Conservation (phyloP, 2,113 vertebrate genomes). For the Nannospalax galili region DNA sequence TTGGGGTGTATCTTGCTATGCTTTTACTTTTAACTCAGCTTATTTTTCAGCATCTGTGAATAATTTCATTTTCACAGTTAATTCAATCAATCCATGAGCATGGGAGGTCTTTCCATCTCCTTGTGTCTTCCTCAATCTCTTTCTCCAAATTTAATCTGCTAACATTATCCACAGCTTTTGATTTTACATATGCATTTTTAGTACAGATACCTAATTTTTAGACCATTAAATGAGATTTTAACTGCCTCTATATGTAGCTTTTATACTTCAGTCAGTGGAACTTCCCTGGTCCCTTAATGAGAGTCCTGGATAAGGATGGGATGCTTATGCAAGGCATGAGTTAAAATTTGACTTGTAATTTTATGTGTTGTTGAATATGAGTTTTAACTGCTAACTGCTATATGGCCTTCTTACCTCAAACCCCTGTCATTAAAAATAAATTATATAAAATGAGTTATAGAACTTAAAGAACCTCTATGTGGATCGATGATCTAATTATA, state of each 20-base stretch:
- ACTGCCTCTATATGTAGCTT: not conserved
- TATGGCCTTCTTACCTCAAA: conserved; percentile 17
- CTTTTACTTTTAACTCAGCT: not conserved
- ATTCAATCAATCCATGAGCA: too few species aligned
- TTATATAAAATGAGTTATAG: conserved; percentile 21
- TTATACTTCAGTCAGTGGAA: not conserved
- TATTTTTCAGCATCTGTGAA: not conserved
- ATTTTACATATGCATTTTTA: conserved; percentile 11
- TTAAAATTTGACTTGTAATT: conserved; percentile 29
- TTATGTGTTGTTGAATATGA: conserved; percentile 2
- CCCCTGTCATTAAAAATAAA: conserved; percentile 47
- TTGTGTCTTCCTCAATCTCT: too few species aligned
- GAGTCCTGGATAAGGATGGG: not conserved
- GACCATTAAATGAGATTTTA: not conserved
- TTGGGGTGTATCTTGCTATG: not conserved
- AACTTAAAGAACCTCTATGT: not conserved
- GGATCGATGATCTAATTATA: conserved; percentile 1
- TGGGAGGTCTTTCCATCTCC: too few species aligned
- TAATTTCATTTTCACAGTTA: conserved; percentile 36
- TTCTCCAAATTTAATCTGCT: not conserved
- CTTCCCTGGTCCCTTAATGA: not conserved
- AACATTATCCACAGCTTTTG: conserved; percentile 18
- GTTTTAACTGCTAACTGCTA: not conserved
- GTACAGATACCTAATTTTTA: not conserved
- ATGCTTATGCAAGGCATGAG: not conserved